Evolutionary conservation across 2,888 invertebrate species (phyloP), one percentile per base, ranked within the genome.

Genomic region (Mactromeris polynyma): DNA sequence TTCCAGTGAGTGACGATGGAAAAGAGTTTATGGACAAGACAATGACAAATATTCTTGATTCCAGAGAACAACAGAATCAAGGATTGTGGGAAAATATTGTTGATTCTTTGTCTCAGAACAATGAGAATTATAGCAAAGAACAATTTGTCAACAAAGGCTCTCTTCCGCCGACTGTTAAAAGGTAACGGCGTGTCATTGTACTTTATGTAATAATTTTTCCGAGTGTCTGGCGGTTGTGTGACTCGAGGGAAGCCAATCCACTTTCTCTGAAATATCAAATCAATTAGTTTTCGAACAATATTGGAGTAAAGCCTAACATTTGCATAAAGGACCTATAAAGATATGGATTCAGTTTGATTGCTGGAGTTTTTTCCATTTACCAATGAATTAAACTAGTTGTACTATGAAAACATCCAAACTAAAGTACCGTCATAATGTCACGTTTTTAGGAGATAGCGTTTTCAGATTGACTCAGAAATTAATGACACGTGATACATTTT

Each of bases 121-220:
- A 54, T 73, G 42, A 51, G 26, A 73, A 78, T 51, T 77, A 31
- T 36, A 36, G 31, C 46, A 36, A 51, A 11, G 31, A n/a, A 33
- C 51, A 77, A 33, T 42, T 54, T n/a, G 21, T 31, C 7, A 54
- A 78, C 31, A 69, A 26, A 26, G 84, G 51, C 33, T 33, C 51
- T 51, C 78, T 84, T 78, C 78, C 84, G 78, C 54, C 69, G 19
- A 40, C 40, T 36, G 51, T 84, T 51, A 84, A 84, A 51, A 33
- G 84, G 84, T 84, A 84, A 77, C 33, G 36, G 40, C 19, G 14
- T 83, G 42, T 33, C 46, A 21, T 26, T 69, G 33, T 40, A 64
- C 11, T 73, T 73, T 33, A 36, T 73, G 26, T 33, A 36, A 73
- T 73, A 73, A 33, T 33, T 11, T 36, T 33, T 33, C 31, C 19